Percentiles rank a stretch among this genome's conserved stretches.
These are phyloP conservation scores for Linurgus olivaceus DNA, from an alignment of 2,797 vertebrate species.

Conservation along the genomic window DNA sequence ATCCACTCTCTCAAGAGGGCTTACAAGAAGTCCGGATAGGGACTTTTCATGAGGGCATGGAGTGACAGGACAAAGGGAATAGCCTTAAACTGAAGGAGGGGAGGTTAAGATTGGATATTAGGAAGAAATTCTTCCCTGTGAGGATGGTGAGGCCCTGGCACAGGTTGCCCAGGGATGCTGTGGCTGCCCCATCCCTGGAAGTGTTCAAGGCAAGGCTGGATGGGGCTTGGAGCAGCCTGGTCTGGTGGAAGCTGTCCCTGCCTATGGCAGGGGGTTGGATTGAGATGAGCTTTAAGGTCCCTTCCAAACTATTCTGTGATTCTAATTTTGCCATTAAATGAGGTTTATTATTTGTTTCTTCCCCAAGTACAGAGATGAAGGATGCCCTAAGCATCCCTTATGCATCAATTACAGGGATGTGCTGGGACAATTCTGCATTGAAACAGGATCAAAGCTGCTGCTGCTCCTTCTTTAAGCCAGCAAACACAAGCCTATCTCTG, in stretches of 20 bases:
- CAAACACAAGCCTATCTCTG: background rate
- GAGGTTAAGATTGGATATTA: background rate
- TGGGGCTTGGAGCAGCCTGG: background rate
- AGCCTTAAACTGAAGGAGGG: background rate
- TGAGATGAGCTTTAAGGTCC: background rate
- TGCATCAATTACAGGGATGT: background rate
- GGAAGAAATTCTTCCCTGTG: background rate
- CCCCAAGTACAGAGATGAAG: background rate
- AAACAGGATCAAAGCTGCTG: background rate
- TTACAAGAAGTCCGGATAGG: background rate
- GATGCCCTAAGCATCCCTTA: background rate
- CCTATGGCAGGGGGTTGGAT: background rate
- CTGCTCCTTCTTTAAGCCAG: background rate
- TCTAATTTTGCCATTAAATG: background rate
- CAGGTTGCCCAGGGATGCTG: background rate
- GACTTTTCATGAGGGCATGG: background rate
- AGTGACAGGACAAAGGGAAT: background rate
- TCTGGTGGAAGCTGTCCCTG: rapidly evolving
- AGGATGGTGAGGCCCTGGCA: background rate
- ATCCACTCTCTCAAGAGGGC: background rate
- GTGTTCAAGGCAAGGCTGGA: background rate
- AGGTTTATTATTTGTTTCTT: background rate
- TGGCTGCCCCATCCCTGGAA: background rate
- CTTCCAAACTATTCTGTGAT: background rate
- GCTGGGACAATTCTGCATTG: background rate